Percentiles rank a stretch among this genome's conserved stretches.
Evolutionary conservation across 2,888 invertebrate species (phyloP).

Genomic region (Chalcis sispes): DNA sequence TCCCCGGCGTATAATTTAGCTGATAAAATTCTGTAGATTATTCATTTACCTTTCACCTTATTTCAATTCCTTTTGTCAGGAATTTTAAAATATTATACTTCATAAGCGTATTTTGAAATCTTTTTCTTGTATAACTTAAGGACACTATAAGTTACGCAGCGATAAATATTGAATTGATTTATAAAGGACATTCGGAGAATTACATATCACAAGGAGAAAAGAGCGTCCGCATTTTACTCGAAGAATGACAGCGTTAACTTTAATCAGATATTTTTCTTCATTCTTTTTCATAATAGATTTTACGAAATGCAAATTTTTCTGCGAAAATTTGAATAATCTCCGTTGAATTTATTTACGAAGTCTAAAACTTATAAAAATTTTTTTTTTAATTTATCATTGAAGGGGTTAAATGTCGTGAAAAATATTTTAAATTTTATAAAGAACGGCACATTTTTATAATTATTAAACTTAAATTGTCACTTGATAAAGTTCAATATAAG

Average conservation of each 20-base stretch:
- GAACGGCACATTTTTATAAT: background rate
- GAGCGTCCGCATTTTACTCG: background rate
- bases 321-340: background rate
- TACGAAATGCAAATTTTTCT: background rate
- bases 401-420: background rate
- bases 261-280: slow-evolving; percentile 37
- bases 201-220: background rate
- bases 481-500: too few species aligned
- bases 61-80: too few species aligned
- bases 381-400: too few species aligned
- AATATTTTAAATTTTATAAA: background rate
- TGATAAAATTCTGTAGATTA: too few species aligned
- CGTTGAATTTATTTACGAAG: too few species aligned
- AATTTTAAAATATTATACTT: too few species aligned
- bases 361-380: too few species aligned
- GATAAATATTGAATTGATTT: slow-evolving; percentile 37
- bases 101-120: background rate
- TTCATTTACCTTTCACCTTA: too few species aligned
- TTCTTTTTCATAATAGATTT: background rate
- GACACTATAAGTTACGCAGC: background rate
- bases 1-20: too few species aligned
- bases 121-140: background rate
- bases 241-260: slow-evolving; percentile 10
- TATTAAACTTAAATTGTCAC: too few species aligned
- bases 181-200: slow-evolving; percentile 4